A percentile compares a stretch with the other conserved stretches of the same genome.
phyloP scores from a whole-genome alignment of 2,797 vertebrate species.

The Acanthis flammea region DNA sequence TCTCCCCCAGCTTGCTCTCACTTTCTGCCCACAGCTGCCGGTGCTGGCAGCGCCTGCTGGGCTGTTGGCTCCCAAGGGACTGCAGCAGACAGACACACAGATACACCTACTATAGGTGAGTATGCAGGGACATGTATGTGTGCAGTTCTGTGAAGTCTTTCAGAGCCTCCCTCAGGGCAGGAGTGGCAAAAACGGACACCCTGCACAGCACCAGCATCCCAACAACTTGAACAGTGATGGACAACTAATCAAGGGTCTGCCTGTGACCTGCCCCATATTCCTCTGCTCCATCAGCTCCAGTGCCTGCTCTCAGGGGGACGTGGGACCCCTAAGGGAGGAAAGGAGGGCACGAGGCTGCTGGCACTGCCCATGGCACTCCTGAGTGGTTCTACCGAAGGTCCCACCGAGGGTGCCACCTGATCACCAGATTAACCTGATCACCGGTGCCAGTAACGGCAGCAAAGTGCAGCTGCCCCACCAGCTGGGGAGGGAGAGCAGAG shows the following conservation, averaged over 20 bases:
- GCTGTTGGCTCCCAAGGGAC: background rate
- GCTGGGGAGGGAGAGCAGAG: background rate
- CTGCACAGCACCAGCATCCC: fast-evolving
- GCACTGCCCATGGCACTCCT: fast-evolving
- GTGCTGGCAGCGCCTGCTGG: fast-evolving
- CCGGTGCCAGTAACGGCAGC: background rate
- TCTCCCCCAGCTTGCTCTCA: constrained; percentile 4
- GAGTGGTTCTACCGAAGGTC: background rate
- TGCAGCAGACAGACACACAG: fast-evolving
- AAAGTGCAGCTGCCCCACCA: background rate
- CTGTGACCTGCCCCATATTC: background rate
- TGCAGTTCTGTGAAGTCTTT: background rate
- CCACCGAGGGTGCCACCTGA: background rate
- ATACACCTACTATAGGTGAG: fast-evolving
- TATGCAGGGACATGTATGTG: fast-evolving
- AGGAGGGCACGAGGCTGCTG: fast-evolving
- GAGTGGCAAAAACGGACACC: background rate
- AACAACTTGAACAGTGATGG: background rate
- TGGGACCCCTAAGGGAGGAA: background rate
- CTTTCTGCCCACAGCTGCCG: background rate
- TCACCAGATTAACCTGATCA: background rate
- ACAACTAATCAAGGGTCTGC: background rate
- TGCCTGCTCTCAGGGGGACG: background rate
- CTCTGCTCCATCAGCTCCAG: background rate
- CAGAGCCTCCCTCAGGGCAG: background rate